Evolutionary conservation across 2,113 vertebrate species (phyloP), one percentile per base, ranked within the genome.

Genomic region (Arothron firmamentum): DNA sequence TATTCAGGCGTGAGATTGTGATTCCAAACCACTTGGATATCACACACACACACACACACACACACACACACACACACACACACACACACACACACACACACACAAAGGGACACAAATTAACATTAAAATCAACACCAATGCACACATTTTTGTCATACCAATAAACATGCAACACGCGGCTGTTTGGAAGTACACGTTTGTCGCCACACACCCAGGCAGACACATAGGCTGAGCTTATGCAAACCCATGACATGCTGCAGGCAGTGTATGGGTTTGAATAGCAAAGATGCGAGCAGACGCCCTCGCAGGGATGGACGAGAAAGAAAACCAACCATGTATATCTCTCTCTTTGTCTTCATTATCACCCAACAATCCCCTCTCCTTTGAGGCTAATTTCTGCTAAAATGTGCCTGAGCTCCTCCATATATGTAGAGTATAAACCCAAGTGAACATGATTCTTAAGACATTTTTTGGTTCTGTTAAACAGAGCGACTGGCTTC

Each of bases 231-330:
- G 45, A 48, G 21, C 19, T 58, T 67, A 52, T 21, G 38, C 67
- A 72, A 67, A 65, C 25, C 43, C 2, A 1, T 0, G 14, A 3
- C 61, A 45, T 46, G 11, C 21, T 8, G 18, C 50, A 20, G 48
- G 23, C 23, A 46, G 28, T 55, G 51, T 65, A 17, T 48, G 45
- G 31, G 73, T 84, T 78, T 63, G 69, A 74, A 73, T 66, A 73
- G 70, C 15, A 8, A 66, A 52, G 63, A 56, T 51, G 72, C 19
- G 38, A 42, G 56, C 41, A 52, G 16, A 51, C 34, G 50, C 50
- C 50, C 20, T 62, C 34, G 15, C 31, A 54, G 28, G 31, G 25
- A 28, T 7, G 25, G 19, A 46, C 15, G 5, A 17, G 52, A 43
- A 1, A 23, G 9, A 2, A 45, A 45, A 2, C 1, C 10, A 17